Base-by-base conservation (phyloP, 2,797 vertebrate genomes). In the Poecile montanus region DNA sequence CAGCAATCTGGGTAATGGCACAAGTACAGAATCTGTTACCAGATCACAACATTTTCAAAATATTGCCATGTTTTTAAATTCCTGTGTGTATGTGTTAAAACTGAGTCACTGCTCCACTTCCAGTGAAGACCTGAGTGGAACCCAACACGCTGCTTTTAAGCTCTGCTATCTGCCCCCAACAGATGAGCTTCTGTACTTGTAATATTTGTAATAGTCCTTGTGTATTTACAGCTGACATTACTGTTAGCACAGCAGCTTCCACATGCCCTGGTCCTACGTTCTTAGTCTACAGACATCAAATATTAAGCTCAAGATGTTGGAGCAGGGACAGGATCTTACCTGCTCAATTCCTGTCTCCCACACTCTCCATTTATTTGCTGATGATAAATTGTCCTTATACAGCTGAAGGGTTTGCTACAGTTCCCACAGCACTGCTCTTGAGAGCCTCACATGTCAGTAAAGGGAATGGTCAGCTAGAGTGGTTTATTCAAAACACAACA, bases 11-110 rank as follows among this genome's bases (percentile, higher is more conserved):
- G 65, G n/a, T n/a, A 76, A 93, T 4, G 42, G 66, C 36, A 84
- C 44, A 75, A 83, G 53, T 6, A 66, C 45, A 82, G 85, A 78
- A 88, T 91, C 70, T 36, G 16, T 10, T 67, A 74, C 48, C 44
- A 53, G 34, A 85, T 79, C 89, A 88, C 79, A 92, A 50, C 40
- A 81, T 54, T 88, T 82, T 60, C 36, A 94, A 92, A 93, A 89
- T 48, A 92, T 47, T 87, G 60, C 36, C 47, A 13, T 32, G 77
- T 73, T 79, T 85, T 11, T 7, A 25, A n/a, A 88, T 53, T 62
- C 74, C 71, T 74, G 54, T 57, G 71, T 18, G 27, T 51, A 66
- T 3, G 1, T 36, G 63, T 70, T 70, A 89, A 91, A 84, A 76
- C 11, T 73, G 81, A 92, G 85, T 85, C 81, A 94, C 67, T 78